phyloP scores from a whole-genome alignment of 2,888 invertebrate species.

The Geotrupes spiniger region DNA sequence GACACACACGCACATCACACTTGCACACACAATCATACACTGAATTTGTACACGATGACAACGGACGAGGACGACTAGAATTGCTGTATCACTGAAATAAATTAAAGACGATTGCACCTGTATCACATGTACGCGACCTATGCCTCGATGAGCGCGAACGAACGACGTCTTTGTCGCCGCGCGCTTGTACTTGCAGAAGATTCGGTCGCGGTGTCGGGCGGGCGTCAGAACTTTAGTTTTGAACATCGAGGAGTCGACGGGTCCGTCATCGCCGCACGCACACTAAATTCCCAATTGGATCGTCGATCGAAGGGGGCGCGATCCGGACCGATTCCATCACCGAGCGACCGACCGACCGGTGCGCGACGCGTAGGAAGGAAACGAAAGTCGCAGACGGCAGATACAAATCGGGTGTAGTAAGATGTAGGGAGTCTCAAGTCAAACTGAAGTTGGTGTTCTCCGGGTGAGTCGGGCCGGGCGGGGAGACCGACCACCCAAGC shows the following conservation, averaged over 20 bases:
- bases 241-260: not conserved
- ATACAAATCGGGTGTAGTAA: slow-evolving; percentile 39
- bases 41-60: too few relatives aligned
- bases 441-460: slow-evolving; percentile 39
- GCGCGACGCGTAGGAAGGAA: slow-evolving; percentile 8
- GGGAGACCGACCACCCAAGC: slow-evolving; percentile 50
- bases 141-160: not conserved
- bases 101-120: slow-evolving; percentile 1
- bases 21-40: too few relatives aligned
- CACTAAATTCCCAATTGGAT: not conserved
- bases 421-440: slow-evolving; percentile 40
- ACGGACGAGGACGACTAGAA: too few relatives aligned
- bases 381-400: slow-evolving; percentile 24
- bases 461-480: slow-evolving; percentile 33
- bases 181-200: slow-evolving; percentile 2
- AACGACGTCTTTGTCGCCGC: not conserved
- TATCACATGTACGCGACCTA: not conserved
- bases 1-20: too few relatives aligned
- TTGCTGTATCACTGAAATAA: too few relatives aligned
- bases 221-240: slow-evolving; percentile 2
- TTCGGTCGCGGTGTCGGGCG: not conserved
- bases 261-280: not conserved
- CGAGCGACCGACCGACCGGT: too few relatives aligned
- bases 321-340: not conserved
- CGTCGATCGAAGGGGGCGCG: not conserved